phyloP scores from a whole-genome alignment of 2,113 vertebrate genomes.

The Poicephalus gulielmi region DNA sequence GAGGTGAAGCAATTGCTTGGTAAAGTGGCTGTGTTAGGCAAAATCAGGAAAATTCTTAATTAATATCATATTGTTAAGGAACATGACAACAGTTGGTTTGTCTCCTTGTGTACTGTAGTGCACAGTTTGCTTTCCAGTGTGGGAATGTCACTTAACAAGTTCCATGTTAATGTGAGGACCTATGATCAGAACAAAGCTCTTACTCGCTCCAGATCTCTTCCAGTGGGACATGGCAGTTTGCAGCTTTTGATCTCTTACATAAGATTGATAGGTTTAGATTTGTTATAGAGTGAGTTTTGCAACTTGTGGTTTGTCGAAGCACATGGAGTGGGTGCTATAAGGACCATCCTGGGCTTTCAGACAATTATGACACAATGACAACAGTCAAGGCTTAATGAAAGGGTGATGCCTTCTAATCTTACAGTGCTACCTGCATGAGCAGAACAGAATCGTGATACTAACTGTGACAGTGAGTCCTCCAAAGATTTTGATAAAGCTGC shows the following conservation, averaged over 20 bases:
- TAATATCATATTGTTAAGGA: neutral
- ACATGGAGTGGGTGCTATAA: neutral
- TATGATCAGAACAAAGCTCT: neutral
- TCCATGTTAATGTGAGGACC: neutral
- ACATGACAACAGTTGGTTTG: neutral
- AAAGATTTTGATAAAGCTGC: neutral
- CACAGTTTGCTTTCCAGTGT: neutral
- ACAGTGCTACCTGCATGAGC: neutral
- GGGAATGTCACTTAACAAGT: conserved; percentile 46
- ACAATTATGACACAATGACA: neutral
- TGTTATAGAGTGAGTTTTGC: neutral
- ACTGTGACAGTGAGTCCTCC: neutral
- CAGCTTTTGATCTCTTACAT: neutral
- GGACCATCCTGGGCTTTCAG: neutral
- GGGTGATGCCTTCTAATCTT: neutral
- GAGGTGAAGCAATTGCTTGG: neutral
- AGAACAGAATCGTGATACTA: neutral
- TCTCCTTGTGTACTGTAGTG: neutral
- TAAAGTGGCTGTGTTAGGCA: neutral
- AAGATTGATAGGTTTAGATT: neutral
- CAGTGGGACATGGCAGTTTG: neutral
- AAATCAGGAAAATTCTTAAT: neutral
- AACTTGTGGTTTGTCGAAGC: neutral
- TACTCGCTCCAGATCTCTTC: neutral
- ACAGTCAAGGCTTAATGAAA: neutral